A percentile compares a stretch with the other conserved stretches of the same genome.
phyloP scores from a whole-genome alignment of 2,888 invertebrate genomes.

The Drosophila mulleri region DNA sequence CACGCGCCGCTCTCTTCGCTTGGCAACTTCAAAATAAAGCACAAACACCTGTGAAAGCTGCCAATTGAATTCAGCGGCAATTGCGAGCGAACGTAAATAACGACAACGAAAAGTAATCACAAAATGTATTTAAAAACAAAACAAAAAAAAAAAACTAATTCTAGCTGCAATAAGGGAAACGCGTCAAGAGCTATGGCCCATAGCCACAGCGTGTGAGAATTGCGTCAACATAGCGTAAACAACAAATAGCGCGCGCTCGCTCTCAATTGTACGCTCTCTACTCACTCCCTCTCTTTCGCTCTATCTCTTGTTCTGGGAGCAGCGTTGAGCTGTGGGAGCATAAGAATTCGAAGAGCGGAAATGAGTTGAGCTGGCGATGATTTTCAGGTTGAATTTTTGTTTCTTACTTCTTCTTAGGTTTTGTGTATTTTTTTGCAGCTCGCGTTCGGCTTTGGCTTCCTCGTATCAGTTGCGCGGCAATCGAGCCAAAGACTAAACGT shows the following conservation, averaged over 20 bases:
- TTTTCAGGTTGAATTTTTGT: conserved; percentile 31
- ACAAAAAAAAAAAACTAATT: conserved; percentile 23
- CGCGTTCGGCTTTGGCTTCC: conserved; percentile 44
- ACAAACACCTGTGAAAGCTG: conserved; percentile 73
- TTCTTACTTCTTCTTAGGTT: background rate
- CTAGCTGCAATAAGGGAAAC: conserved; percentile 55
- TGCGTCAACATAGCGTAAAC: conserved; percentile 44
- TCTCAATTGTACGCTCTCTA: conserved; percentile 2
- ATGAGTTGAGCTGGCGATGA: conserved; percentile 42
- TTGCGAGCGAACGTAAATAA: conserved; percentile 60
- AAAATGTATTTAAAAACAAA: conserved; percentile 37
- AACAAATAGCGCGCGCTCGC: conserved; percentile 21
- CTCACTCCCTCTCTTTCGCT: conserved; percentile 4
- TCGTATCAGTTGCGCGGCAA: conserved; percentile 70
- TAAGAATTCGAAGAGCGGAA: conserved; percentile 18
- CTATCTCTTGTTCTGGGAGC: conserved; percentile 21
- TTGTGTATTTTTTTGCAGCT: conserved; percentile 8
- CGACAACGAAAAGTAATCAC: conserved; percentile 7
- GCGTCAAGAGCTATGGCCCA: conserved; percentile 42
- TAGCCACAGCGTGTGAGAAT: conserved; percentile 9
- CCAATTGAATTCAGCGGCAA: conserved; percentile 50
- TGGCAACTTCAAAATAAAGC: conserved; percentile 45
- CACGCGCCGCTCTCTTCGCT: conserved; percentile 31
- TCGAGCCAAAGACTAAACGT: conserved; percentile 72
- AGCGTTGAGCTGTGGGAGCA: conserved; percentile 32